Conservation (phyloP, 2,888 invertebrate genomes). For the Meiosimyza decipiens region DNA sequence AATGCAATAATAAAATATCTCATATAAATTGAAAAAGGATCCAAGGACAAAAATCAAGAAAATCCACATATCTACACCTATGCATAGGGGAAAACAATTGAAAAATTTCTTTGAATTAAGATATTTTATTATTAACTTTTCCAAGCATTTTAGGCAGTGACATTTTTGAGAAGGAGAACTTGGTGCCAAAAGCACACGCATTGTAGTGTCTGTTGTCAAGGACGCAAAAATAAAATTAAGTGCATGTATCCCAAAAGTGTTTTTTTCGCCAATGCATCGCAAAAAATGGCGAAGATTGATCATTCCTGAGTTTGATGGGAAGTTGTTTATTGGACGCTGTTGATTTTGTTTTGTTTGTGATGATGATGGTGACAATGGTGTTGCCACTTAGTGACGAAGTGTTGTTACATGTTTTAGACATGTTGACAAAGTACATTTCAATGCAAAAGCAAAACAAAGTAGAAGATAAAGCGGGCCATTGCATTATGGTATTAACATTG, state of each 20-base stretch:
- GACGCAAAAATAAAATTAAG: conserved; percentile 9
- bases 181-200: background rate
- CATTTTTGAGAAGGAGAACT: background rate
- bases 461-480: background rate
- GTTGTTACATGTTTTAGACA: conserved; percentile 59
- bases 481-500: conserved; percentile 5
- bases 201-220: conserved; percentile 2
- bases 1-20: background rate
- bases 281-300: conserved; percentile 53
- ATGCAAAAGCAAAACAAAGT: background rate
- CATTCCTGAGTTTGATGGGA: conserved; percentile 42
- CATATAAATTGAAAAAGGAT: background rate
- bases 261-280: background rate
- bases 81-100: too few relatives aligned
- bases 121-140: too few relatives aligned
- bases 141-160: background rate
- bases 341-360: conserved; percentile 42
- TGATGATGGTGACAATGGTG: conserved; percentile 38
- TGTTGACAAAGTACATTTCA: conserved; percentile 38
- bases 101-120: background rate
- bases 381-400: conserved; percentile 50
- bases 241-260: background rate
- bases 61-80: too few relatives aligned
- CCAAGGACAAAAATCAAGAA: too few relatives aligned
- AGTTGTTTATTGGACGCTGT: background rate